Evolutionary conservation across 2,797 vertebrate species (phyloP), one percentile per base, ranked within the genome.

Genomic region (Heteromormyrus szaboi): DNA sequence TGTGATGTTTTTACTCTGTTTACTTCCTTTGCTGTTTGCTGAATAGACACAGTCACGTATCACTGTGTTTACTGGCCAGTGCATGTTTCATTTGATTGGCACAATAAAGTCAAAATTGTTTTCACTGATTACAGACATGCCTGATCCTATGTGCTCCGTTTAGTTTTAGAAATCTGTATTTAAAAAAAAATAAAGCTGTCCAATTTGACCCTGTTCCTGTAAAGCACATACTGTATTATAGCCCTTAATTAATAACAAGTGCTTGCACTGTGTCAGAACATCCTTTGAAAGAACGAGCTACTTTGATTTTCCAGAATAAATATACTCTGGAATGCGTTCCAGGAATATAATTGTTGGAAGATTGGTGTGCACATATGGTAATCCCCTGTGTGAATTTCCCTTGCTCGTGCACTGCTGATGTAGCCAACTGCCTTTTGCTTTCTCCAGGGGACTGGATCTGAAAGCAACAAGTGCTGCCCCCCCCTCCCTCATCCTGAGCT

Each of bases 221-320:
- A 81, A 81, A 81, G 76, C 41, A 81, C 76, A n/a, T 8, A 81
- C 76, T 81, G 41, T 46, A 81, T 81, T 81, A 81, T 46, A 46
- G 44, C 41, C 76, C 41, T 81, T 81, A 81, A 46, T 81, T 81
- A 81, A 81, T 81, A 44, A 81, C 76, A 81, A 81, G 76, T 81
- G 76, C 41, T 81, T 81, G 76, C 76, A 46, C 41, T 81, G 37
- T 81, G 76, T 81, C 76, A 81, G 76, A 81, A 81, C 76, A 81
- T 81, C 76, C 76, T 81, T 81, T 81, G 41, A 81, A 81, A 46
- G 76, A 81, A 81, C 1, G 7, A 17, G 19, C 41, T 81, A 81
- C 76, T 81, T 81, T 81, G 76, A 81, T 81, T 81, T 81, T 46
- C 76, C 76, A 81, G 76, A 81, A 46, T 46, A 81, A 81, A 81